Conservation (phyloP, 2,797 vertebrate genomes). For the Selene dorsalis region DNA sequence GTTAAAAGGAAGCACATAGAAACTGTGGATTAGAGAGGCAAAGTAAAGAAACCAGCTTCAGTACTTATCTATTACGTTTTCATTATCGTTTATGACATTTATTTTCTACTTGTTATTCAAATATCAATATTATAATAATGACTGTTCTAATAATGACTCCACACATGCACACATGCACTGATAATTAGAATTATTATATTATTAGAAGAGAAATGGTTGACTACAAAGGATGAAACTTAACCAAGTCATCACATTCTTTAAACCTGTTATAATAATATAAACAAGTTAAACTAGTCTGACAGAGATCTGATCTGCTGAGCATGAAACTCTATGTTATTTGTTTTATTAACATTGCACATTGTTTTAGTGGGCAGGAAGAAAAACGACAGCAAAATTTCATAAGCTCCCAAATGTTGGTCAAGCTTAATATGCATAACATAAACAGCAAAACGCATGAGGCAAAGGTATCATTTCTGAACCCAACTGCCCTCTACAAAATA, state of each 20-base stretch:
- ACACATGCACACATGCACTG: no score
- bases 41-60: background rate
- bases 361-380: background rate
- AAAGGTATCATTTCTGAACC: background rate
- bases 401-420: background rate
- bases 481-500: background rate
- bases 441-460: background rate
- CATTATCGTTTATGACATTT: no score
- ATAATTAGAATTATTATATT: no score
- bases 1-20: background rate
- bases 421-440: background rate
- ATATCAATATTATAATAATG: background rate
- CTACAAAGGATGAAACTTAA: background rate
- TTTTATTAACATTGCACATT: background rate
- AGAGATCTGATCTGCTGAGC: background rate
- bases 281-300: constrained; percentile 33
- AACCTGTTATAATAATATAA: constrained; percentile 19
- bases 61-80: background rate
- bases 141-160: background rate
- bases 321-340: background rate
- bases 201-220: background rate
- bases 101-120: background rate
- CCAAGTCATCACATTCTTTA: constrained; percentile 2
- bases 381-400: background rate
- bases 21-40: background rate